phyloP scores from a whole-genome alignment of 1,140 invertebrate genomes.

The Ericerus pela region DNA sequence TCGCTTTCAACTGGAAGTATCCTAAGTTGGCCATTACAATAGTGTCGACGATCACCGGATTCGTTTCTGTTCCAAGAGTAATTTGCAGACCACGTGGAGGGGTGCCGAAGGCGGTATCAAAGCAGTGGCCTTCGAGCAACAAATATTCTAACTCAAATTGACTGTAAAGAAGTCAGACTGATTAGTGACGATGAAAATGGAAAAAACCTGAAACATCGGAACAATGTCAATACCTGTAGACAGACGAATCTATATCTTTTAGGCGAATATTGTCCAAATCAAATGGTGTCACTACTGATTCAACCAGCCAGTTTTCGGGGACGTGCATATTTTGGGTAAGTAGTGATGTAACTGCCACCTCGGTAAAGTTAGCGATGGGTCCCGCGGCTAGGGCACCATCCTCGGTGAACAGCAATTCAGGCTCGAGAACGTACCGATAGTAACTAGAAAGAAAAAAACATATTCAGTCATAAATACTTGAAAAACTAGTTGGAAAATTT shows the following conservation, averaged over 20 bases:
- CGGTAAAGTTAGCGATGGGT: constrained; percentile 67
- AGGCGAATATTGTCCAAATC: constrained; percentile 96
- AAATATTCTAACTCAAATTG: constrained; percentile 86
- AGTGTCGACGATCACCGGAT: constrained; percentile 75
- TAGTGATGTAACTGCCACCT: constrained; percentile 77
- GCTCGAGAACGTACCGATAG: constrained; percentile 87
- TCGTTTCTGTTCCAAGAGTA: constrained; percentile 68
- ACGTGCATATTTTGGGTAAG: constrained; percentile 90
- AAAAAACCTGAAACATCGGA: not conserved
- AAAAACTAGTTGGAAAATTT: not conserved
- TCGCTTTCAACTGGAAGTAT: constrained; percentile 95
- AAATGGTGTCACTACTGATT: constrained; percentile 82
- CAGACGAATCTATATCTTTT: constrained; percentile 63
- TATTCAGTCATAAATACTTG: constrained; percentile 5
- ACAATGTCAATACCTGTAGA: constrained; percentile 39
- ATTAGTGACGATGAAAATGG: not conserved
- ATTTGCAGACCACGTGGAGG: constrained; percentile 94
- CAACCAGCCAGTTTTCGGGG: constrained; percentile 98
- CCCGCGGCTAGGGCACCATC: constrained; percentile 48
- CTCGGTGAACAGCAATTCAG: constrained; percentile 63
- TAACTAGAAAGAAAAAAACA: constrained; percentile 45
- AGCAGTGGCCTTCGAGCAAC: constrained; percentile 89
- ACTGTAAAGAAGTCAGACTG: constrained; percentile 36
- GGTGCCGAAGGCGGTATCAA: constrained; percentile 77
- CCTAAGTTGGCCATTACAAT: constrained; percentile 99